Evolutionary conservation across 2,888 invertebrate genomes (phyloP), one percentile per base, ranked within the genome.

Genomic region (Lacanobia wlatinum): DNA sequence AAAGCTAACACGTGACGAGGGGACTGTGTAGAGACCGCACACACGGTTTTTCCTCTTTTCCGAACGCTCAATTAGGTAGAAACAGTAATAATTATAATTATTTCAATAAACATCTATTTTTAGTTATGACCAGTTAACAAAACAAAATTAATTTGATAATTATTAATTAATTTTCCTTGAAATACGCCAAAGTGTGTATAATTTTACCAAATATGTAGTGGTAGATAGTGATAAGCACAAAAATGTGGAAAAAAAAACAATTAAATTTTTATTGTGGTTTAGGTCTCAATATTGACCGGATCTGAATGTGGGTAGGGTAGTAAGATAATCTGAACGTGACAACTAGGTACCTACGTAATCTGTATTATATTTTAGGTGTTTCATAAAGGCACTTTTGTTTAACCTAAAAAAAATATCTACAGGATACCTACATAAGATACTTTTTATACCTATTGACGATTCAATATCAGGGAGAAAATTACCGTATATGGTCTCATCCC

Each of bases 71-170:
- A 56, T 8, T 62, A 61, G 14, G n/a, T 56, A 73, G n/a, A 56
- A 75, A 50, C 55, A 61, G 73, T 55, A 74, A 23, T 60, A 69
- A 59, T 61, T 18, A 46, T 55, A 60, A 60, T 70, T 23, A 71
- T 71, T 63, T 71, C 16, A 78, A 71, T 66, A 64, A 67, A 53
- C 48, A 34, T 55, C 21, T 78, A 82, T 82, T 78, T 79, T 59
- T 56, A 66, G 65, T 1, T 18, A 59, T 73, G 72, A 68, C 46
- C n/a, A n/a, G 10, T 48, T 2, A 6, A 6, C 6, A 34, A 46
- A 64, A 71, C 28, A 38, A 50, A 71, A 67, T 75, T 78, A 66
- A 70, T 70, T 72, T 61, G 28, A 75, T 80, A 66, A 78, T 71
- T 10, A 55, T 77, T 67, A 52, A 48, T 67, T 23, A 53, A 28